Conservation (phyloP, 2,888 invertebrate genomes). For the Branchellion lobata region DNA sequence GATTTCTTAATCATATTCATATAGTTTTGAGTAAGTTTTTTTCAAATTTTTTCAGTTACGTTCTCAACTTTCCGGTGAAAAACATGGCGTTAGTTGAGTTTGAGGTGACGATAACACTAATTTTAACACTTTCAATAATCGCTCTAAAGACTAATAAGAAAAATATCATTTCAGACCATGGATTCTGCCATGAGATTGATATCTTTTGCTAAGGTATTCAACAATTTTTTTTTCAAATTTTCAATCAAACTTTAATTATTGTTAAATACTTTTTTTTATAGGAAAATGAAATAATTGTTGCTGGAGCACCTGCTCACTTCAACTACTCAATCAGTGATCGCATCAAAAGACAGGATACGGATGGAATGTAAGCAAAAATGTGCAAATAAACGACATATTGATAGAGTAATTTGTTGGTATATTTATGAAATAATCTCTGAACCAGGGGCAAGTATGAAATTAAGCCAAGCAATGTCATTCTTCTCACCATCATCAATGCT, state of each 20-base stretch:
- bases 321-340: conserved; percentile 63
- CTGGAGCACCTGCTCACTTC: conserved; percentile 62
- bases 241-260: background rate
- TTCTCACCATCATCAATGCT: conserved; percentile 95
- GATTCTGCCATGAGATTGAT: conserved; percentile 48
- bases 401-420: too few species aligned
- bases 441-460: conserved; percentile 35
- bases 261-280: background rate
- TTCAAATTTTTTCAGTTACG: conserved; percentile 28
- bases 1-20: background rate
- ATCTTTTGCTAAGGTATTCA: conserved; percentile 45
- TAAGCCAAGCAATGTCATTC: conserved; percentile 80
- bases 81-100: conserved; percentile 47
- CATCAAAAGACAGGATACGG: conserved; percentile 57
- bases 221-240: background rate
- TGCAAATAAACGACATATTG: too few species aligned
- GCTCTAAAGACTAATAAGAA: too few species aligned
- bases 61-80: conserved; percentile 45
- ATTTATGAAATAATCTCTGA: too few species aligned
- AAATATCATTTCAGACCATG: conserved; percentile 48
- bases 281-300: conserved; percentile 53
- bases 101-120: too few species aligned
- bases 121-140: too few species aligned
- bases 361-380: conserved; percentile 11
- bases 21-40: background rate